These are phyloP conservation scores for Ladona fulva DNA, from an alignment of 1,140 invertebrate species.

Conservation along the genomic window DNA sequence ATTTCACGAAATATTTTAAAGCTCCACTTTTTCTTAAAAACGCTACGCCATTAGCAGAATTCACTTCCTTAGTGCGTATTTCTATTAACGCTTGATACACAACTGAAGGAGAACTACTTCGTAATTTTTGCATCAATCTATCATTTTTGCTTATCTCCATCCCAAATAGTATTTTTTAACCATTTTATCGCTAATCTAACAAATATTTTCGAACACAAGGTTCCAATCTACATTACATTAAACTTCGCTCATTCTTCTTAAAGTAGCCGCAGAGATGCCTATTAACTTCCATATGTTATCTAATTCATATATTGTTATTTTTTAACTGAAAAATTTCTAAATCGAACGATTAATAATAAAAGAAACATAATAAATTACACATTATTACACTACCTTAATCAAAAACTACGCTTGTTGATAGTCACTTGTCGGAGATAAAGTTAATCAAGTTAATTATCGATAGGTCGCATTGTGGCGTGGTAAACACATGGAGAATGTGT, in stretches of 20 bases:
- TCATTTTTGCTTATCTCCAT: neutral
- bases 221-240: too few relatives aligned
- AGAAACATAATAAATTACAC: neutral
- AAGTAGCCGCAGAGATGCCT: neutral
- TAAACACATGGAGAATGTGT: too few relatives aligned
- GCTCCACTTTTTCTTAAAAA: slow-evolving; percentile 27
- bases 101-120: neutral
- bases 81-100: neutral
- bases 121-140: neutral
- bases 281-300: neutral
- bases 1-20: slow-evolving; percentile 23
- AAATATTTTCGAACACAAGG: too few relatives aligned
- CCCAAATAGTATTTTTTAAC: neutral
- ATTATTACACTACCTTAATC: neutral
- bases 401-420: neutral
- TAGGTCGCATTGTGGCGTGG: too few relatives aligned
- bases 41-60: neutral
- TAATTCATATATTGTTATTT: neutral
- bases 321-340: neutral
- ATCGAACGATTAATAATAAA: neutral
- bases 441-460: too few relatives aligned
- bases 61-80: neutral
- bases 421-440: too few relatives aligned
- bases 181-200: too few relatives aligned
- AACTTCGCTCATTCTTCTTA: too few relatives aligned